Percentiles rank a stretch among this genome's conserved stretches.
Conservation (phyloP, 2,888 invertebrate genomes). For the Alsophila aescularia region DNA sequence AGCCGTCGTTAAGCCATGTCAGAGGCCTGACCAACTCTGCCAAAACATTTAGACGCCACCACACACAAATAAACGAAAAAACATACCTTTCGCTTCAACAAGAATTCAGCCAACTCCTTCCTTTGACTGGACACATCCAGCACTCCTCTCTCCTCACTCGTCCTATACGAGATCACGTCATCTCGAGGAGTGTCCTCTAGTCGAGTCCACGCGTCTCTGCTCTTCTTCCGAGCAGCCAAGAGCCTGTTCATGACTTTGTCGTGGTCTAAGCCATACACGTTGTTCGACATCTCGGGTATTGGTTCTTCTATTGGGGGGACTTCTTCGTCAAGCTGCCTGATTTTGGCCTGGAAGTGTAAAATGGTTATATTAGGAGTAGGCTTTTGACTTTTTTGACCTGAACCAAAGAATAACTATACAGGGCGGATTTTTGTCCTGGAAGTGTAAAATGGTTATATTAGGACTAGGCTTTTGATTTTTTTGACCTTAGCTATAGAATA, state of each 20-base stretch:
- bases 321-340: constrained; percentile 68
- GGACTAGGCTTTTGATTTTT: too few species aligned
- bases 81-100: constrained; percentile 78
- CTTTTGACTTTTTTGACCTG: too few species aligned
- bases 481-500: too few species aligned
- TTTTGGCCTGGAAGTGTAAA: constrained; percentile 63
- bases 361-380: too few species aligned
- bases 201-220: constrained; percentile 80
- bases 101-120: constrained; percentile 82
- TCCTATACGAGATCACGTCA: constrained; percentile 65
- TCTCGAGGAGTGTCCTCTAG: constrained; percentile 43
- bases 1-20: too few species aligned
- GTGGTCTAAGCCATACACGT: constrained; percentile 89
- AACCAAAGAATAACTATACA: too few species aligned
- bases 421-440: too few species aligned
- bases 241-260: constrained; percentile 85
- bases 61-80: neutral
- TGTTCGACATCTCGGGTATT: constrained; percentile 89
- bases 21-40: too few species aligned
- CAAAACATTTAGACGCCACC: too few species aligned
- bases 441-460: too few species aligned
- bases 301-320: constrained; percentile 63
- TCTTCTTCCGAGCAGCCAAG: constrained; percentile 77
- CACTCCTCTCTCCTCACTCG: constrained; percentile 31
- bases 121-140: constrained; percentile 63